Evolutionary conservation across 1,140 invertebrate species (phyloP), one percentile per base, ranked within the genome.

Genomic region (Bombyx mandarina): DNA sequence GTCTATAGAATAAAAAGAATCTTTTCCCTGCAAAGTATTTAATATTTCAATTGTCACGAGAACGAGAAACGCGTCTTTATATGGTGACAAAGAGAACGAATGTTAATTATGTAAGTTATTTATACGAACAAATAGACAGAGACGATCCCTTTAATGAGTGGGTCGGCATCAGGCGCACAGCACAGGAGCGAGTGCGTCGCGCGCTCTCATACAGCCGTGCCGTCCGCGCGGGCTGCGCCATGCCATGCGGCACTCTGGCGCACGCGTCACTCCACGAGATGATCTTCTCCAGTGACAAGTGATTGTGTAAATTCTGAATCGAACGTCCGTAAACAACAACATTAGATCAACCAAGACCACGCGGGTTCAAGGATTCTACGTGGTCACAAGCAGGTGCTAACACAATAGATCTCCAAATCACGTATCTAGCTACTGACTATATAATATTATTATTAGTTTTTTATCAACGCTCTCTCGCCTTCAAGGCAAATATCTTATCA

Each of bases 401-500:
- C 75, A 80, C 66, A 82, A 75, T 76, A 66, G 61, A 54, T 67
- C 71, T 74, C 66, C 57, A 52, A 50, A 65, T 75, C 82, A 82
- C 81, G 81, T 82, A 80, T 53, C 59, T 51, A 54, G 53, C 67
- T 68, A 56, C 66, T 64, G 57, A 77, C 62, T 78, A 71, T 73
- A 51, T 76, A 66, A 74, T 68, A 61, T 66, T 35, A 35, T 35
- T 35, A 35, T 35, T 35, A 35, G 2, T 35, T 35, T 35, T 80
- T 83, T 50, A 12, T 86, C 84, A 80, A 79, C 75, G 56, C 60
- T 72, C 68, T 74, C 72, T 75, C 65, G 72, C 73, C 77, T 81
- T 80, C 73, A 62, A 69, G 43, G 56, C 57, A 67, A 78, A 79
- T 83, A 86, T 82, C 81, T 82, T 80, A 82, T 84, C 81, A 61